Evolutionary conservation across 2,113 vertebrate species (phyloP), one percentile per base, ranked within the genome.

Genomic region (Speoplatyrhinus poulsoni): DNA sequence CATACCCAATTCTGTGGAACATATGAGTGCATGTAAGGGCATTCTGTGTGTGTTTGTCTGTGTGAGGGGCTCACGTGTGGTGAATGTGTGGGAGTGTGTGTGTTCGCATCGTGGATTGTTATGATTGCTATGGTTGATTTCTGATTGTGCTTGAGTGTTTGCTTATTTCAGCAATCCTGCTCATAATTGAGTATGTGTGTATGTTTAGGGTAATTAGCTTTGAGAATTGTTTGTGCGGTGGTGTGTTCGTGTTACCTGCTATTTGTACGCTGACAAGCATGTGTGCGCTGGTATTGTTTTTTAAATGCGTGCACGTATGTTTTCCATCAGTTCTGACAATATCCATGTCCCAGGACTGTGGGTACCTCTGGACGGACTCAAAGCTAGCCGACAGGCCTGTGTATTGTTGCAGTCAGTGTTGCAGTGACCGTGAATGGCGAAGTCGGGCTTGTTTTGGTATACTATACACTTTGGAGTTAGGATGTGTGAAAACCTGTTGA

Each of bases 111-210:
- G n/a, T 56, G 36, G 52, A 58, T 60, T 85, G 85, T 88, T 86
- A 71, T 87, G 82, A 85, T 90, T 85, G 71, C 83, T 41, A 73
- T 65, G 80, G 79, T 72, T 88, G 83, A 85, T 85, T 82, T 88
- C 80, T 85, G 86, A 90, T 87, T 88, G 85, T 83, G 85, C 68
- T 62, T 73, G 70, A 85, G 80, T 82, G 83, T 90, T 89, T 90
- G 85, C 89, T 89, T 88, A 86, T 80, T 70, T 71, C 76, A 3
- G 16, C 73, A 70, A 86, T 86, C 79, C 70, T 61, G 69, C 62
- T 17, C 54, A 55, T 83, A 82, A 85, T 86, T 82, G 80, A 72
- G 66, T 58, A 76, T 73, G 80, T 69, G 82, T 67, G 65, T 57
- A 16, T 85, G 74, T 87, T 81, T 79, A 71, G 59, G 70, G 69